Percentiles rank a stretch among this genome's conserved stretches.
phyloP scores from a whole-genome alignment of 1,140 invertebrate species.

The Oreohelix idahoensis region DNA sequence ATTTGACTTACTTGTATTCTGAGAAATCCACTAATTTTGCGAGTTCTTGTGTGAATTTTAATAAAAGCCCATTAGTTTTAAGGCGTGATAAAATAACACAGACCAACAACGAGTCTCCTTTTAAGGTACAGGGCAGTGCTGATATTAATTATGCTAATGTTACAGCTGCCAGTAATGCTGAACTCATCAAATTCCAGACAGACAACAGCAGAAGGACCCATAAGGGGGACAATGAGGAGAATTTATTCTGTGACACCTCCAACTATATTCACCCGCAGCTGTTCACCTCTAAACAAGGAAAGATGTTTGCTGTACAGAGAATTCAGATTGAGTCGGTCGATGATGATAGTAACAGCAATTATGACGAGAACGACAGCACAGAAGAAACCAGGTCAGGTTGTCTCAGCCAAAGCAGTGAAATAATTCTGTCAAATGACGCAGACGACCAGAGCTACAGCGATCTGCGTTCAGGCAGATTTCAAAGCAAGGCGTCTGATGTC shows the following conservation, averaged over 20 bases:
- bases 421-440: not conserved
- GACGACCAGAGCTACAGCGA: not conserved
- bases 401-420: not conserved
- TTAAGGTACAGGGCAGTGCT: no score
- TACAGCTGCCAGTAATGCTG: no score
- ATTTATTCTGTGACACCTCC: not conserved
- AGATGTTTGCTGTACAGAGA: slow-evolving; percentile 14
- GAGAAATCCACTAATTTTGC: not conserved
- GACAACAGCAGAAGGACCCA: not conserved
- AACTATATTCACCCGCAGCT: not conserved
- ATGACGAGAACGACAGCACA: not conserved
- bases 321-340: slow-evolving; percentile 2
- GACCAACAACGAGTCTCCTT: slow-evolving; percentile 8
- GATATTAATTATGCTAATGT: no score
- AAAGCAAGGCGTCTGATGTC: not conserved
- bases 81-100: slow-evolving; percentile 43
- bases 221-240: not conserved
- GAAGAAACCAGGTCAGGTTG: not conserved
- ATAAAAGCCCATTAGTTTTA: not conserved
- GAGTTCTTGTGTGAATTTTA: not conserved
- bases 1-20: not conserved
- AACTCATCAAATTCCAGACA: not conserved
- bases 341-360: slow-evolving; percentile 24
- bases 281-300: not conserved
- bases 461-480: not conserved